Percentiles rank a stretch among this genome's conserved stretches.
Evolutionary conservation across 2,113 vertebrate species (phyloP).

Genomic region (Oenanthe oenanthe): DNA sequence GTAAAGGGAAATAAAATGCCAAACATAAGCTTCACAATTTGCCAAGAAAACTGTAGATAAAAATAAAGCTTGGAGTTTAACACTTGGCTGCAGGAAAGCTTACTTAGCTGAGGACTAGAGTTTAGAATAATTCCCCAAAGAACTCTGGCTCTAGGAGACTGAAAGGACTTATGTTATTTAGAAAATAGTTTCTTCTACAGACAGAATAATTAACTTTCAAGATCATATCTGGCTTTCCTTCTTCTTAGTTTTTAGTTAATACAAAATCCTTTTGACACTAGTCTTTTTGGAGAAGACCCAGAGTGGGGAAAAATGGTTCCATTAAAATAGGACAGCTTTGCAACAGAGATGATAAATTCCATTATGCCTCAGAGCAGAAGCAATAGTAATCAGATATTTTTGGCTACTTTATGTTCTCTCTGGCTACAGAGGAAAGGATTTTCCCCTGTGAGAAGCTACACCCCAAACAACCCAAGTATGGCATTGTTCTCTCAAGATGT

Average conservation of each 20-base stretch:
- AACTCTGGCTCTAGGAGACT: neutral
- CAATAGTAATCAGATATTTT: neutral
- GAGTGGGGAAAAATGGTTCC: neutral
- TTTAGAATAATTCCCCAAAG: constrained; percentile 45
- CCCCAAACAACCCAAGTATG: neutral
- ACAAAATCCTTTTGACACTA: neutral
- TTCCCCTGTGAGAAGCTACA: neutral
- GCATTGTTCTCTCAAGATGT: neutral
- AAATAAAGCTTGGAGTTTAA: constrained; percentile 54
- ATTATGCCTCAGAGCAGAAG: neutral
- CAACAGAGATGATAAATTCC: neutral
- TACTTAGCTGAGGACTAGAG: constrained; percentile 27
- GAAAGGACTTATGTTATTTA: neutral
- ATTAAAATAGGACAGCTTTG: neutral
- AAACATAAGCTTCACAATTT: constrained; percentile 29
- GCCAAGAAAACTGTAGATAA: constrained; percentile 63
- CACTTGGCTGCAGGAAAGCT: constrained; percentile 45
- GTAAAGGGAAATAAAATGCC: constrained; percentile 20
- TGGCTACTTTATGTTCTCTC: neutral
- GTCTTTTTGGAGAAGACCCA: neutral
- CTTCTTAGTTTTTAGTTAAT: neutral
- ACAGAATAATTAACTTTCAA: constrained; percentile 6
- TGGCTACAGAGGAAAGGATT: neutral
- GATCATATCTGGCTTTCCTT: neutral
- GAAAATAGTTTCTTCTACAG: constrained; percentile 31